Base-by-base conservation (phyloP, 2,888 invertebrate species). In the Plemyria rubiginata region DNA sequence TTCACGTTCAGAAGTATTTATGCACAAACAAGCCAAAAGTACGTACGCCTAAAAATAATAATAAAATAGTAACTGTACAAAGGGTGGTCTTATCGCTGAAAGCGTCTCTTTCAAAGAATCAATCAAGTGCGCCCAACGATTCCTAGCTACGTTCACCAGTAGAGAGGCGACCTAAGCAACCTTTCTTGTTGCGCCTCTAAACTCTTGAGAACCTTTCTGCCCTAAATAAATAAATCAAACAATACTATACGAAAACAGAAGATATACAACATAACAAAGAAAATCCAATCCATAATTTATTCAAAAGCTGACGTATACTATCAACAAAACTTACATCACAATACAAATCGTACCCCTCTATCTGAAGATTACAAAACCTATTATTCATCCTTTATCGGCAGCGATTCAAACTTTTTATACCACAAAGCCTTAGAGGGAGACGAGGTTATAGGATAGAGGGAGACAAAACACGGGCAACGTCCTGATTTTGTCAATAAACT, bases 401-500 rank as follows among this genome's bases (percentile, higher is more conserved):
- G 54, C 49, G 61, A 51, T 58, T 59, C 53, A 52, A 56, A 16
- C 49, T 57, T 43, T 59, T 50, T 40, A 45, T 68, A 56, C 56
- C 57, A 41, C 32, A 54, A 16, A 62, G 36, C 48, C 56, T 61
- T 12, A 28, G 71, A 79, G 8, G 8, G 70, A 60, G 78, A 78
- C 60, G 63, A 52, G 48, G 50, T 53, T 53, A 71, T 66, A 51
- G 12, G 75, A 15, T 43, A 54, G 79, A 82, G 50, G 16, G 72
- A 62, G 81, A 79, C 52, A 56, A 58, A 48, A 68, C 60, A 72
- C 82, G 88, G 88, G 87, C 90, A 91, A 90, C 76, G 91, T 89
- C 90, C 92, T 89, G 88, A 85, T 90, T 90, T 88, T n/a, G 89
- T 90, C 89, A 91, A 91, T 90, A 91, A 92, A 91, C 91, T 90